Evolutionary conservation across 1,140 invertebrate species (phyloP), one percentile per base, ranked within the genome.

Genomic region (Portunus trituberculatus): DNA sequence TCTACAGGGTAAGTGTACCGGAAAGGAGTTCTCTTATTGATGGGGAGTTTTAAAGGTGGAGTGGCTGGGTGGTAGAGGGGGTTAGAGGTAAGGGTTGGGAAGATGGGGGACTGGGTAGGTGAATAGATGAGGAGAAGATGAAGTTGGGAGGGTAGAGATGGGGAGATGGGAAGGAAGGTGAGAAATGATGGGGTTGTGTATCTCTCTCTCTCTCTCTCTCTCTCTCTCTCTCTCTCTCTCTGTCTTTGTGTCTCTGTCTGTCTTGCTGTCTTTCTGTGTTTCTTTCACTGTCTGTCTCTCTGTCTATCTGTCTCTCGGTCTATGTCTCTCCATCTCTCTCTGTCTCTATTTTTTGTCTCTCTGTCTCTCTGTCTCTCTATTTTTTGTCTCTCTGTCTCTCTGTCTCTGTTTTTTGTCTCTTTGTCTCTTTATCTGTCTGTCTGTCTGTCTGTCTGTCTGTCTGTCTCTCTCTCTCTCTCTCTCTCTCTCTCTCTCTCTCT

Each of bases 401-500:
- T 82, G n/a, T n/a, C n/a, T n/a, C n/a, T n/a, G n/a, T n/a, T n/a
- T n/a, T n/a, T n/a, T n/a, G n/a, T n/a, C n/a, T n/a, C n/a, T n/a
- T n/a, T n/a, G n/a, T n/a, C 76, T 82, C 76, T 82, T 8, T 82
- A 1, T 82, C 76, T 82, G 2, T 82, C 76, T 82, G 2, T 82
- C 76, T 20, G 76, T 82, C 4, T 25, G 1, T 20, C 28, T 82
- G 2, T 20, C 76, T 28, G 2, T 82, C 76, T 82, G 2, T 82
- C 76, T 82, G 2, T 82, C 76, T 82, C 76, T 82, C 76, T 82
- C 76, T 82, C 76, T 82, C 76, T 82, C 76, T 82, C 76, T 20
- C 28, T 82, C 76, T 20, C 76, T 28, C 76, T 82, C 76, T 82
- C 76, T 82, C 76, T 82, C 76, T 82, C 76, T 82, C 76, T 82